Evolutionary conservation across 2,797 vertebrate species (phyloP).

Genomic region (Protosalanx chinensis): DNA sequence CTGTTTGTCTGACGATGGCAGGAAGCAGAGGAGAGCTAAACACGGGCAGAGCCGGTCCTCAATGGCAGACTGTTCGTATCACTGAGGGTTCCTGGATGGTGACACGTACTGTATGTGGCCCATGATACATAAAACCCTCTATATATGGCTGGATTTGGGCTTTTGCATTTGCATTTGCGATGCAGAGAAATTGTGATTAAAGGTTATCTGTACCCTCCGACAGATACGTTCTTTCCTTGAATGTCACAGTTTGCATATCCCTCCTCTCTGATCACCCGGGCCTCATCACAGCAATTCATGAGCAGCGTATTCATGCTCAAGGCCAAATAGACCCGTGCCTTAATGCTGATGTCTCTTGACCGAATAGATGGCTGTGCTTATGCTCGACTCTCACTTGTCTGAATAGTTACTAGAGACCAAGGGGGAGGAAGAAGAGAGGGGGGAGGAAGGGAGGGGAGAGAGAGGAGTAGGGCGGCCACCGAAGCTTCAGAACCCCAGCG

Average conservation of each 20-base stretch:
- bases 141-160: not conserved
- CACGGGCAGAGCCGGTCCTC: no score
- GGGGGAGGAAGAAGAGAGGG: not conserved
- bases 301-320: not conserved
- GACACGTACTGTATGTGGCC: not conserved
- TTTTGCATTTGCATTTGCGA: no score
- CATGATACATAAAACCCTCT: not conserved
- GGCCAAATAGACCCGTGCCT: not conserved
- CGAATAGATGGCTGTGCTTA: not conserved
- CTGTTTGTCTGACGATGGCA: not conserved
- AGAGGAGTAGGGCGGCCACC: not conserved
- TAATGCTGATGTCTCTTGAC: not conserved
- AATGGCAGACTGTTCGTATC: no score
- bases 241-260: slow-evolving; percentile 6
- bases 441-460: not conserved
- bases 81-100: no score
- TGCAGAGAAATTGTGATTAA: no score
- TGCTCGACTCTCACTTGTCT: not conserved
- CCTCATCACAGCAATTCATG: not conserved
- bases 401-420: not conserved
- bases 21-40: not conserved
- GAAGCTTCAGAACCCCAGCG: not conserved
- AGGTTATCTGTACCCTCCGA: no score
- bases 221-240: not conserved
- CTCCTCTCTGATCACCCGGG: not conserved